Conservation (phyloP, 2,888 invertebrate species). For the Phytoseiulus persimilis region DNA sequence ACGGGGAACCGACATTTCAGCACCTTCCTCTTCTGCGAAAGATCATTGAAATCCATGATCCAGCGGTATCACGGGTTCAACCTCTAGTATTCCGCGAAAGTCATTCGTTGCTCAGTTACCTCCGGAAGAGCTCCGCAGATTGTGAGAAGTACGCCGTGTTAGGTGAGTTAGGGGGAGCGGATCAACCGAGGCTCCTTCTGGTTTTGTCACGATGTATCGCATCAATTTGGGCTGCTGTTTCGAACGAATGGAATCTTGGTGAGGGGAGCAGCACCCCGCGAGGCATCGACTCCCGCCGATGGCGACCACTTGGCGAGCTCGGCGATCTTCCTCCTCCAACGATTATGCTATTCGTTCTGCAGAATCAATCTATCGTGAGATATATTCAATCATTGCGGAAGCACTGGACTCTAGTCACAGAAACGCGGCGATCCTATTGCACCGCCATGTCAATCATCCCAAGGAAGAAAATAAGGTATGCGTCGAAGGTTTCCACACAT, state of each 20-base stretch:
- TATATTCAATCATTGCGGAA: background rate
- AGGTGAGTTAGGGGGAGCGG: background rate
- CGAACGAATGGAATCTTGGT: too few relatives aligned
- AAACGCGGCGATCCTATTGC: background rate
- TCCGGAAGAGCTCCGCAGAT: background rate
- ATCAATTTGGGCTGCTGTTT: too few relatives aligned
- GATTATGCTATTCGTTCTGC: background rate
- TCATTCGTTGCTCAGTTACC: background rate
- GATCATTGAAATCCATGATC: background rate
- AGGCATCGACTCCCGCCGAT: too few relatives aligned
- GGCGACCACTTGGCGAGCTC: too few relatives aligned
- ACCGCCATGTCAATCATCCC: background rate
- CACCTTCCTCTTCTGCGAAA: background rate
- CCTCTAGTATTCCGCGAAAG: background rate
- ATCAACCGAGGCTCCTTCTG: too few relatives aligned
- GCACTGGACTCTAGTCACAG: background rate
- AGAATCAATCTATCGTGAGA: background rate
- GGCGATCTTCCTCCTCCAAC: background rate
- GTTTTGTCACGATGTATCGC: too few relatives aligned
- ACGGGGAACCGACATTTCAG: background rate
- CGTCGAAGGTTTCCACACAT: background rate
- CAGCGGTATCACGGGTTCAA: background rate
- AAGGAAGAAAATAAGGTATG: background rate
- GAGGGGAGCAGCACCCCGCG: too few relatives aligned
- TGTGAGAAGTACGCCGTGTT: background rate